Evolutionary conservation across 2,113 vertebrate species (phyloP).

Genomic region (Blennius ocellaris): DNA sequence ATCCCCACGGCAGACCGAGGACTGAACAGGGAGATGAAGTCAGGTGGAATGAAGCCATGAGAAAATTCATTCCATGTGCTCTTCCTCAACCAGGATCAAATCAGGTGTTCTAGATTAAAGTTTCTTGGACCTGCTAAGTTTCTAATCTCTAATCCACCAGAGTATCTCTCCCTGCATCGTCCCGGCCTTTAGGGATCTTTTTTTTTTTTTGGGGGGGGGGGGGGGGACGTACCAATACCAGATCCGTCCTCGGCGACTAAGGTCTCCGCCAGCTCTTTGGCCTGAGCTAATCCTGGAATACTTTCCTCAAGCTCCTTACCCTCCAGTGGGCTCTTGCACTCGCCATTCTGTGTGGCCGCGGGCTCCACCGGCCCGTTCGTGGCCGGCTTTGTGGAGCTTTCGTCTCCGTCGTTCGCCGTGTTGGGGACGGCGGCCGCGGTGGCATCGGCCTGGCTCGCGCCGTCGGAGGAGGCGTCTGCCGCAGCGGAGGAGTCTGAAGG

Average conservation of each 20-base stretch:
- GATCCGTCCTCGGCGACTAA: slow-evolving; percentile 92
- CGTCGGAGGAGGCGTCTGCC: slow-evolving; percentile 39
- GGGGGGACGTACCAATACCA: slow-evolving; percentile 86
- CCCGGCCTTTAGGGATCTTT: slow-evolving; percentile 32
- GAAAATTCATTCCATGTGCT: too few species aligned
- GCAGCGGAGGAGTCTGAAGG: slow-evolving; percentile 35
- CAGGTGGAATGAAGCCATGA: slow-evolving; percentile 61
- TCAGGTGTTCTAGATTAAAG: background rate
- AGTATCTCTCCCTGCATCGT: slow-evolving; percentile 54
- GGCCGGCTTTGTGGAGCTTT: slow-evolving; percentile 46
- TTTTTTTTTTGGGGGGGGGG: too few species aligned
- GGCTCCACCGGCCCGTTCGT: slow-evolving; percentile 76
- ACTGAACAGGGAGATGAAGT: slow-evolving; percentile 60
- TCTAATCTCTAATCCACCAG: slow-evolving; percentile 61
- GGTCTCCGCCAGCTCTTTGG: slow-evolving; percentile 96
- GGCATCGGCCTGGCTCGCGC: slow-evolving; percentile 43
- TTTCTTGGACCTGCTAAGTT: background rate
- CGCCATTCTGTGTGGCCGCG: slow-evolving; percentile 70
- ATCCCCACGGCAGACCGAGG: slow-evolving; percentile 44
- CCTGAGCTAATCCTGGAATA: slow-evolving; percentile 90
- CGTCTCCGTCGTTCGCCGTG: slow-evolving; percentile 33
- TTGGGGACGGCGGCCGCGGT: slow-evolving; percentile 28
- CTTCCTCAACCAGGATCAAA: background rate
- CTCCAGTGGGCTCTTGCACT: slow-evolving; percentile 83
- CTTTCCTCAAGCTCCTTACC: slow-evolving; percentile 86